Evolutionary conservation across 23 tunicate species (phyloP), one percentile per base, ranked within the genome.

Genomic region (Oikopleura dioica): DNA sequence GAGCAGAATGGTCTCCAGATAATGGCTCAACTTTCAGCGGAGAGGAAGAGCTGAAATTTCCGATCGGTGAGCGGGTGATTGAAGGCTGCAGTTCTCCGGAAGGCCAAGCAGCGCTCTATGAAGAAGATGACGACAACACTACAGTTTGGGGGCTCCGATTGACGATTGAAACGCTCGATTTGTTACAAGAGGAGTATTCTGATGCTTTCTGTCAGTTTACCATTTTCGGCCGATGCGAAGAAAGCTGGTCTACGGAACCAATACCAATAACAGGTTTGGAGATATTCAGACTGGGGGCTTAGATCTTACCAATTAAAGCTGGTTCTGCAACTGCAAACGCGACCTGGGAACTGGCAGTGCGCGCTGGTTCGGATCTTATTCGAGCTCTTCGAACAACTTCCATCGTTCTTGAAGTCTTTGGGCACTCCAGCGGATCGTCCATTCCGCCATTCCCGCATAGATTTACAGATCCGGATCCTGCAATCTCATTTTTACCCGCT

Each of bases 151-250:
- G 72, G 29, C 33, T 63, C 4, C 30, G 72, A 28, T 12, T 63
- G 26, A 16, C 72, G 26, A 63, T 63, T 21, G 72, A 63, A 28
- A 23, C 4, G 2, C 33, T 63, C 5, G 72, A 63, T 28, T 28
- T 63, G 5, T 63, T 63, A 63, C 72, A 23, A 63, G 72, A 23
- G 5, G 72, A 63, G 4, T 63, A 12, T 28, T 12, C 72, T 12
- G 72, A 63, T 63, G 72, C 26, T 12, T 63, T 63, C 26, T 63
- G 72, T 63, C 72, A 63, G 26, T 63, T 63, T 28, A 12, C 72
- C 29, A 2, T 63, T 23, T 63, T 63, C 33, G 72, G 72, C 30
- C 72, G 72, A 28, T 63, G 72, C 26, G 72, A 63, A 63, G 72
- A 63, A 63, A 12, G 30, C 26, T 63, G 72, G 72, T 63, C 72